phyloP scores from a whole-genome alignment of 2,113 vertebrate species.

The Dipodomys stephensi region DNA sequence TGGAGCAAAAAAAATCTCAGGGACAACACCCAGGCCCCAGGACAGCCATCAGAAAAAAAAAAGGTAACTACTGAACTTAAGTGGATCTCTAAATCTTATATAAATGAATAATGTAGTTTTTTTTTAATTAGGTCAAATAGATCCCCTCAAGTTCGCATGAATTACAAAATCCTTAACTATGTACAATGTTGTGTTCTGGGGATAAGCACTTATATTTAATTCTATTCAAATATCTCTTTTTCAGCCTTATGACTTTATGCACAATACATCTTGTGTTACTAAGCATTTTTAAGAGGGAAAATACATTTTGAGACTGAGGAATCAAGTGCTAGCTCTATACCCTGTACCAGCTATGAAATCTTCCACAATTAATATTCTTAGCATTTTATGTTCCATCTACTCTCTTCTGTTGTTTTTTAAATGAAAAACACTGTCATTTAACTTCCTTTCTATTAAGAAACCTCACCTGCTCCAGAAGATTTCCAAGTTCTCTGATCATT shows the following conservation, averaged over 20 bases:
- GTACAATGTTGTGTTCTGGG: neutral
- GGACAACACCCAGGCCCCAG: too few species aligned
- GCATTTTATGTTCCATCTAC: neutral
- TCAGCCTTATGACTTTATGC: neutral
- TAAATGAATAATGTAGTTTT: neutral
- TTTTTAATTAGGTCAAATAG: neutral
- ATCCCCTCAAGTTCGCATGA: neutral
- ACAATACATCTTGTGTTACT: neutral
- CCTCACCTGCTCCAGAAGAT: constrained; percentile 1
- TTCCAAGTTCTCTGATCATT: constrained; percentile 3
- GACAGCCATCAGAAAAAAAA: neutral
- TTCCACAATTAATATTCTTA: neutral
- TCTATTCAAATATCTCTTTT: neutral
- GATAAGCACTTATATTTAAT: neutral
- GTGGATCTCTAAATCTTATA: neutral
- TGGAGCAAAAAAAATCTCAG: too few species aligned
- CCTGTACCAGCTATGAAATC: neutral
- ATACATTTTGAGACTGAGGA: neutral
- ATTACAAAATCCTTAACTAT: neutral
- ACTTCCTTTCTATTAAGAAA: constrained; percentile 25
- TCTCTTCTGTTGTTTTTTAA: neutral
- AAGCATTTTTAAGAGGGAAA: neutral
- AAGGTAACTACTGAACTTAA: neutral
- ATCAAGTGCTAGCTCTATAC: neutral
- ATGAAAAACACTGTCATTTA: constrained; percentile 33